Conservation (phyloP, 1,140 invertebrate species). For the Lepidurus couesii region DNA sequence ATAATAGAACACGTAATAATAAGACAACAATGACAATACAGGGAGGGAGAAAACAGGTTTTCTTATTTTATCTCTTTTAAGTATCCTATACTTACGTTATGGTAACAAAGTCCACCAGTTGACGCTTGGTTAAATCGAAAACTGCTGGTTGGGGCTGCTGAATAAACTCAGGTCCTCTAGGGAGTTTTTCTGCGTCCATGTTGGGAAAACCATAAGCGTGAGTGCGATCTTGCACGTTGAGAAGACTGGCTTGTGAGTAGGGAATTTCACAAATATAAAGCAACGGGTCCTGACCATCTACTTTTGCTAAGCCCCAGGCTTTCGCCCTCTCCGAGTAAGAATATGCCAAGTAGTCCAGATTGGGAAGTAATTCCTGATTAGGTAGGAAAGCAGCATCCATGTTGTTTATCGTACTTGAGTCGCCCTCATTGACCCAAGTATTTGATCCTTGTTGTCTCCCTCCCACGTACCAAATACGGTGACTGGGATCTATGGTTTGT, state of each 20-base stretch:
- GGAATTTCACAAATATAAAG: conserved; percentile 86
- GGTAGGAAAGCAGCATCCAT: conserved; percentile 77
- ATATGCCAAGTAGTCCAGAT: conserved; percentile 56
- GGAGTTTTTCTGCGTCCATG: conserved; percentile 69
- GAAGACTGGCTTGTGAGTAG: conserved; percentile 57
- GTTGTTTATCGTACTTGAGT: conserved; percentile 64
- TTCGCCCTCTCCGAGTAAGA: conserved; percentile 48
- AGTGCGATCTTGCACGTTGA: conserved; percentile 59
- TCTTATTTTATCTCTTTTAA: no score
- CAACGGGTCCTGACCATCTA: conserved; percentile 65
- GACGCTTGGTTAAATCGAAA: conserved; percentile 71
- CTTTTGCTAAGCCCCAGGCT: conserved; percentile 75
- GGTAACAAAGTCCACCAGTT: conserved; percentile 63
- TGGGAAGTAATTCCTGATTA: conserved; percentile 47
- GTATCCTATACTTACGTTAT: conserved; percentile 53
- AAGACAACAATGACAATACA: conserved; percentile 19
- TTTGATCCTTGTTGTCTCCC: conserved; percentile 64
- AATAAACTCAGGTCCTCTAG: conserved; percentile 79
- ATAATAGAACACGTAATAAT: conserved; percentile 35
- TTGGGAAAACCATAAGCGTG: conserved; percentile 75
- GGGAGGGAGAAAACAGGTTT: no score
- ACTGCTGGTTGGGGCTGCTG: conserved; percentile 73
- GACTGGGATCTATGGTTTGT: conserved; percentile 72
- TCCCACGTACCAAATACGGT: conserved; percentile 78
- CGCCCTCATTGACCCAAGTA: conserved; percentile 77